phyloP scores from a whole-genome alignment of 1,140 invertebrate species.

The Paraescarpia echinospica region DNA sequence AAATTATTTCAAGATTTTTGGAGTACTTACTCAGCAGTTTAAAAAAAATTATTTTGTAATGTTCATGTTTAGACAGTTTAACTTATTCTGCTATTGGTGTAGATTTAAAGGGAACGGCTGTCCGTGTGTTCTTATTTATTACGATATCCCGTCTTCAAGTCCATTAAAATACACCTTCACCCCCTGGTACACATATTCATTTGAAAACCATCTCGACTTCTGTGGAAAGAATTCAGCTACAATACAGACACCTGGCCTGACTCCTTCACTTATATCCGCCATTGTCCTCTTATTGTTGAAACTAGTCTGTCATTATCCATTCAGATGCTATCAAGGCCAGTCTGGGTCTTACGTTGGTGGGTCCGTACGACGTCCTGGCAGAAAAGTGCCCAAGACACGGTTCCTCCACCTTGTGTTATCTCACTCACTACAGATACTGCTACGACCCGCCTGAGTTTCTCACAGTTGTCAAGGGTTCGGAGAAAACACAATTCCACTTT shows the following conservation, averaged over 20 bases:
- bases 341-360: slow-evolving; percentile 74
- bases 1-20: slow-evolving; percentile 28
- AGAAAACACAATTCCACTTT: slow-evolving; percentile 75
- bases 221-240: no score
- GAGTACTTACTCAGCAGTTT: not conserved
- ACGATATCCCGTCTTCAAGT: no score
- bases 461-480: slow-evolving; percentile 64
- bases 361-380: slow-evolving; percentile 81
- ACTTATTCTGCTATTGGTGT: not conserved
- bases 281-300: no score
- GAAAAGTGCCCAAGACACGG: slow-evolving; percentile 61
- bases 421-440: slow-evolving; percentile 83
- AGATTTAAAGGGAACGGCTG: no score
- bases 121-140: no score
- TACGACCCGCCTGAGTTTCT: slow-evolving; percentile 91
- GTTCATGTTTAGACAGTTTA: not conserved
- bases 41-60: not conserved
- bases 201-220: no score
- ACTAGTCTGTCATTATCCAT: slow-evolving; percentile 34
- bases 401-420: slow-evolving; percentile 55
- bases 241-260: no score
- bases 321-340: slow-evolving; percentile 65
- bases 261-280: not conserved
- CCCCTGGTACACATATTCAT: no score
- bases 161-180: no score